These are phyloP conservation scores for Poeciliopsis turrubarensis DNA, from an alignment of 2,113 vertebrate species.

Conservation along the genomic window DNA sequence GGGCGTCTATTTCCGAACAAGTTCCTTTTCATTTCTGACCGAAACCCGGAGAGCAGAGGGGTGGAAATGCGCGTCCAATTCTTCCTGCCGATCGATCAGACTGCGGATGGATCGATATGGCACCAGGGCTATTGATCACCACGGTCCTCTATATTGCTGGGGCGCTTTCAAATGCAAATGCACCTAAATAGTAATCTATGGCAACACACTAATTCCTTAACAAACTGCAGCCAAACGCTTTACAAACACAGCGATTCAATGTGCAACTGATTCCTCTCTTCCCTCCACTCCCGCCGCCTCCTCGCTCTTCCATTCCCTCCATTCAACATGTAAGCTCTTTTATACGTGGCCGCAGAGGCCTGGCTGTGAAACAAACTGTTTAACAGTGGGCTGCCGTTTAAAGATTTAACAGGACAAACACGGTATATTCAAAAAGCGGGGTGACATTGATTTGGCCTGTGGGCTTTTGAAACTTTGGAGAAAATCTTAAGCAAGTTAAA, in stretches of 20 bases:
- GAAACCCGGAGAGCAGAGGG: slow-evolving; percentile 45
- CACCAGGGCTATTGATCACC: slow-evolving; percentile 78
- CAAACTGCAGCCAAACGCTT: slow-evolving; percentile 74
- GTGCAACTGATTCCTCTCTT: slow-evolving; percentile 24
- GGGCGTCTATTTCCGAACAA: slow-evolving; percentile 12
- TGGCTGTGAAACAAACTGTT: slow-evolving; percentile 42
- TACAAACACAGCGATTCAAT: slow-evolving; percentile 64
- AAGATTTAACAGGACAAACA: slow-evolving; percentile 69
- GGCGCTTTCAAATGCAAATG: slow-evolving; percentile 78
- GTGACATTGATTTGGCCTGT: slow-evolving; percentile 58
- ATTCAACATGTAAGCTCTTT: slow-evolving; percentile 29
- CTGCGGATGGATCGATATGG: slow-evolving; percentile 79
- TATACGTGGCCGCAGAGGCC: slow-evolving; percentile 27
- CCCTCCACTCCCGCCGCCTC: no score
- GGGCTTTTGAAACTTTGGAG: slow-evolving; percentile 44
- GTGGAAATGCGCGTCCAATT: slow-evolving; percentile 66
- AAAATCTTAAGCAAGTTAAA: slow-evolving; percentile 47
- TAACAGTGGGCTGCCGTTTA: slow-evolving; percentile 47
- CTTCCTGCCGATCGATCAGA: slow-evolving; percentile 74
- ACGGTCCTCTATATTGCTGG: slow-evolving; percentile 68
- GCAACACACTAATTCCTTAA: slow-evolving; percentile 77
- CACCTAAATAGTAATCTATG: slow-evolving; percentile 78
- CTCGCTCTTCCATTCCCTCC: not conserved
- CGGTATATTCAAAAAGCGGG: slow-evolving; percentile 49
- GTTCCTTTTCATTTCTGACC: slow-evolving; percentile 42